Evolutionary conservation across 1,140 invertebrate species (phyloP), one percentile per base, ranked within the genome.

Genomic region (Nasonia longicornis): DNA sequence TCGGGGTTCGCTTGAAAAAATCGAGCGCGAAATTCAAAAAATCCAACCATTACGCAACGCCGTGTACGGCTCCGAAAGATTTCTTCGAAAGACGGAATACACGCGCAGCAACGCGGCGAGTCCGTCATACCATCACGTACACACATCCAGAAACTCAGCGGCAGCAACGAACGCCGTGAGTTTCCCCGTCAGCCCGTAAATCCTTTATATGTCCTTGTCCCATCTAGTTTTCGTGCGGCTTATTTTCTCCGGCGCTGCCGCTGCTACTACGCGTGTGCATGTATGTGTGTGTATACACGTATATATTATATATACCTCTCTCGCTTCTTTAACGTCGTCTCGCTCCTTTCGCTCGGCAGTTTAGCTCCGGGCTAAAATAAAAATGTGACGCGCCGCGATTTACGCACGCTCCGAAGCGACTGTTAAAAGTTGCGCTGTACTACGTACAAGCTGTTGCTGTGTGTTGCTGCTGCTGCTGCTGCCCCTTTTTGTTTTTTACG

Each of bases 361-460:
- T 87, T 83, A 45, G 85, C 86, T 84, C 82, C 84, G 66, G 82
- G 84, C 86, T 85, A 87, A 86, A 86, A 87, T 87, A 88, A 87
- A 87, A 87, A 87, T 75, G 83, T 71, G 69, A 82, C 48, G n/a
- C 35, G 22, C 22, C 63, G 82, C 82, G 82, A 87, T 86, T 87
- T 84, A 85, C 83, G 85, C 82, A 72, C 69, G 82, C 71, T 35
- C 35, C 82, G 58, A 29, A 22, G n/a, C 7, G 63, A 77, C 66
- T 77, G 64, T 77, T 77, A 77, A 77, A 77, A 77, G 64, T 77
- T 69, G 38, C 42, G 66, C 1, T 67, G 64, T 31, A 67, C 38
- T 14, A 26, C 26, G 35, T 31, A 11, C 70, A n/a, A 10, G 70
- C 38, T 42, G 31, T 29, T 3, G 20, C 70, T 69, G 22, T 69